A percentile compares a stretch with the other conserved stretches of the same genome.
Conservation (phyloP, 2,797 vertebrate genomes). For the Fratercula arctica region DNA sequence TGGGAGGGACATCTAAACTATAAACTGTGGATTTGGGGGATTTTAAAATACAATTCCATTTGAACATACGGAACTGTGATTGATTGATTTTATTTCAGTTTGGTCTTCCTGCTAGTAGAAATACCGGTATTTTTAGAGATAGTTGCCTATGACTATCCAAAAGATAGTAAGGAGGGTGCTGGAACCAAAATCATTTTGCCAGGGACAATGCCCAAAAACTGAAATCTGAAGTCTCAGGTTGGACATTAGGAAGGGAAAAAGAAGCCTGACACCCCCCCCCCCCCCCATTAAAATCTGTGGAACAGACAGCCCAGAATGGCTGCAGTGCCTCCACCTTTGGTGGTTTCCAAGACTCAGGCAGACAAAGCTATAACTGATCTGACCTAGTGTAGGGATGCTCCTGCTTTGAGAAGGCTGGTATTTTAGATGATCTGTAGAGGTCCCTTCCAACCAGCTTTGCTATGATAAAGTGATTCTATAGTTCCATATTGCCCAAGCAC, state of each 20-base stretch:
- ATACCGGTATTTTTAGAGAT: not conserved
- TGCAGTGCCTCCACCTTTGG: not conserved
- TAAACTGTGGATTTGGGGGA: not conserved
- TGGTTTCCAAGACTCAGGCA: not conserved
- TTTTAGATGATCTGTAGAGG: rapidly evolving
- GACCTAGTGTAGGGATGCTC: not conserved
- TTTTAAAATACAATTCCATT: not conserved
- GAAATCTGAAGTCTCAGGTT: not conserved
- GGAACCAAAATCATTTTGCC: not conserved
- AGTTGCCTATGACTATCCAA: not conserved
- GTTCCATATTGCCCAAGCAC: not conserved
- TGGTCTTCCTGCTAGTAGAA: not conserved
- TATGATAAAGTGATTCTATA: not conserved
- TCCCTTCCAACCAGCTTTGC: not conserved
- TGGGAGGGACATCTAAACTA: not conserved
- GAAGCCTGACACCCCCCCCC: not conserved
- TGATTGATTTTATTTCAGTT: not conserved
- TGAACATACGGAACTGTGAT: not conserved
- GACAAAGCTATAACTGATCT: not conserved
- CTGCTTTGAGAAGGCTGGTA: not conserved
- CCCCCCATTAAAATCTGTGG: not conserved
- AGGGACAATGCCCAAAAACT: not conserved
- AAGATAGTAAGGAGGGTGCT: not conserved
- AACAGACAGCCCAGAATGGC: not conserved
- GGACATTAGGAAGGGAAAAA: not conserved